Percentiles rank a stretch among this genome's conserved stretches.
Evolutionary conservation across 2,888 invertebrate genomes (phyloP).

Genomic region (Hypolimnas misippus): DNA sequence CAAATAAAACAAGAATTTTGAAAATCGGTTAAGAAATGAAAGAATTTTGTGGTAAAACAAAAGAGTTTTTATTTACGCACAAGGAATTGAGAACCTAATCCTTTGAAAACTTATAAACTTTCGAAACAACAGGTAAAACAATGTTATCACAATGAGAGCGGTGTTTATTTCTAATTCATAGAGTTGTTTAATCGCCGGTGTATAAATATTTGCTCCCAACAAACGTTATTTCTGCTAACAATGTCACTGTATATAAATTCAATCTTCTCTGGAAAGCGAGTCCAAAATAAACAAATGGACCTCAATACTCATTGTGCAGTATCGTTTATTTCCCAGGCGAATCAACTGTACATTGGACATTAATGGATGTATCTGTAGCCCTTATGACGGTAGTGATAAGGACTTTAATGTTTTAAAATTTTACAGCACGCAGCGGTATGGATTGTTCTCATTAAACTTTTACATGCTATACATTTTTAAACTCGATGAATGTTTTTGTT

Average conservation of each 20-base stretch:
- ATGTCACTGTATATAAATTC: conserved; percentile 56
- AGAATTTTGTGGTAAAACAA: too few relatives aligned
- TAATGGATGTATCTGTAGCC: conserved; percentile 24
- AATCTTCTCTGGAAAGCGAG: conserved; percentile 49
- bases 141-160: background rate
- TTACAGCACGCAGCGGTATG: background rate
- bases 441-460: conserved; percentile 26
- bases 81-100: too few relatives aligned
- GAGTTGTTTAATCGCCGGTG: background rate
- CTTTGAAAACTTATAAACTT: too few relatives aligned
- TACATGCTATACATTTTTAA: conserved; percentile 23
- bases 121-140: background rate
- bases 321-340: conserved; percentile 53
- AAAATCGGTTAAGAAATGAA: too few relatives aligned
- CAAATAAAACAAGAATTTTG: too few relatives aligned
- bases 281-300: conserved; percentile 69
- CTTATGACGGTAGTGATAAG: conserved; percentile 8
- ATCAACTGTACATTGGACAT: conserved; percentile 26
- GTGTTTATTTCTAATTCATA: background rate
- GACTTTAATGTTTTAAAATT: conserved; percentile 10
- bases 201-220: conserved; percentile 46
- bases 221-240: conserved; percentile 71
- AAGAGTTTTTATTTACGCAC: too few relatives aligned
- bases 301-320: conserved; percentile 49
- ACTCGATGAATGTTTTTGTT: conserved; percentile 13